Percentiles rank a stretch among this genome's conserved stretches.
Conservation (phyloP, 2,888 invertebrate species). For the Lacanobia wlatinum region DNA sequence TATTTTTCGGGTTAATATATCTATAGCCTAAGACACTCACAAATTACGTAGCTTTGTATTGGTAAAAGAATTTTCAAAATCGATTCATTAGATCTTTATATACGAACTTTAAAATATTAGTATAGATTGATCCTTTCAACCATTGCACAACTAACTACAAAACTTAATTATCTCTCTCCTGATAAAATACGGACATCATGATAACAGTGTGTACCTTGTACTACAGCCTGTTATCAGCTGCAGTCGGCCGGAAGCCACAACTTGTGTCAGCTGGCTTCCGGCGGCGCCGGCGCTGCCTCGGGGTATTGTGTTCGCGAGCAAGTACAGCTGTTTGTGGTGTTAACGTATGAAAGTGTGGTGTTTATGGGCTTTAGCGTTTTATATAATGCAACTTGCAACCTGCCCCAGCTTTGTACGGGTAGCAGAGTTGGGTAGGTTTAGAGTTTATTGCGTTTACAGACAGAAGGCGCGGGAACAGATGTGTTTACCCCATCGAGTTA, state of each 20-base stretch:
- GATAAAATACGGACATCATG: conserved; percentile 11
- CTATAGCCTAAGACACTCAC: too few species aligned
- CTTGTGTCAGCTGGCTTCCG: conserved; percentile 48
- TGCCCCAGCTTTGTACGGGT: too few species aligned
- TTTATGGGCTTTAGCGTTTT: not conserved
- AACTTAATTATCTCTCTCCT: not conserved
- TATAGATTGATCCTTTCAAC: too few species aligned
- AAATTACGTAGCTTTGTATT: too few species aligned
- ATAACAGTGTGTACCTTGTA: conserved; percentile 9
- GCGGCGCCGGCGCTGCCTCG: conserved; percentile 28
- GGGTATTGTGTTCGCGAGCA: conserved; percentile 18
- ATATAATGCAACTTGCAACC: not conserved
- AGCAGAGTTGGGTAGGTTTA: too few species aligned
- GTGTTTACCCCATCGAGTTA: too few species aligned
- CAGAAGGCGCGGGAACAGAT: too few species aligned
- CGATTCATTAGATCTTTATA: too few species aligned
- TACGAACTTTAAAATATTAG: too few species aligned
- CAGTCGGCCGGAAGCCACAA: conserved; percentile 30
- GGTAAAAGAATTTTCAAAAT: too few species aligned
- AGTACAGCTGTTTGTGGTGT: conserved; percentile 6
- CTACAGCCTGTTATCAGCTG: conserved; percentile 29
- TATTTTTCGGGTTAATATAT: too few species aligned
- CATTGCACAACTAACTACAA: not conserved
- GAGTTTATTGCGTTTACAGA: too few species aligned
- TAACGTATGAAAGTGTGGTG: not conserved